Evolutionary conservation across 2,797 vertebrate genomes (phyloP).

Genomic region (Rhinatrema bivittatum): DNA sequence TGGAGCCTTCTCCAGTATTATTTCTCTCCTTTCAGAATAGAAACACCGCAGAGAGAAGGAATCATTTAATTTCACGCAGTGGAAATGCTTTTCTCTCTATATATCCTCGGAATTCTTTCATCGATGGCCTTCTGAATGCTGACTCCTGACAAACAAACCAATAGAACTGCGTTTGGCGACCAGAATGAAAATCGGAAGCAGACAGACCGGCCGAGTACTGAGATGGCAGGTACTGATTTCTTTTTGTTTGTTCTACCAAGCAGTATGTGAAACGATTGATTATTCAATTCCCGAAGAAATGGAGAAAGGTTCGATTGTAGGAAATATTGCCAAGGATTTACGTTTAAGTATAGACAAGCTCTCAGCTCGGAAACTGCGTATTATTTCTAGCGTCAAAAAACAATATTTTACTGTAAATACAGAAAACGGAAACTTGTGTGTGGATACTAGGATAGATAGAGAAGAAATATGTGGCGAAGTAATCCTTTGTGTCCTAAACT

Average conservation of each 20-base stretch:
- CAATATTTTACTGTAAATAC: constrained; percentile 31
- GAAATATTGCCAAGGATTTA: constrained; percentile 37
- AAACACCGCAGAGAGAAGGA: no score
- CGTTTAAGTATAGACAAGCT: constrained; percentile 21
- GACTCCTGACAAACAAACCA: no score
- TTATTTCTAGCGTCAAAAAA: constrained; percentile 31
- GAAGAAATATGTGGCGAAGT: constrained; percentile 33
- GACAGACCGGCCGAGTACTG: background rate
- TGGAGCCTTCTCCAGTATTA: no score
- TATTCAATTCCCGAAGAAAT: constrained; percentile 6
- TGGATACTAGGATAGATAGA: constrained; percentile 23
- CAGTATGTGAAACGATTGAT: background rate
- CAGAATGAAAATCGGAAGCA: background rate
- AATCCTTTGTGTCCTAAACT: constrained; percentile 18
- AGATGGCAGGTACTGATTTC: background rate
- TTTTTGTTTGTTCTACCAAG: background rate
- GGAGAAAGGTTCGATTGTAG: constrained; percentile 11
- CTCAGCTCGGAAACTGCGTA: constrained; percentile 5
- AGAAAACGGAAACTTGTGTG: constrained; percentile 21
- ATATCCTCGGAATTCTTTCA: no score
- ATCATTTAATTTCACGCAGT: no score
- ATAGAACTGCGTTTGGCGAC: no score
- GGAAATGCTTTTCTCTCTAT: no score
- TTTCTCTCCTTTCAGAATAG: no score
- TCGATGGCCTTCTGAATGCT: no score